Percentiles rank a stretch among this genome's conserved stretches.
phyloP scores from a whole-genome alignment of 2,797 vertebrate species.

The Acrossocheilus fasciatus region DNA sequence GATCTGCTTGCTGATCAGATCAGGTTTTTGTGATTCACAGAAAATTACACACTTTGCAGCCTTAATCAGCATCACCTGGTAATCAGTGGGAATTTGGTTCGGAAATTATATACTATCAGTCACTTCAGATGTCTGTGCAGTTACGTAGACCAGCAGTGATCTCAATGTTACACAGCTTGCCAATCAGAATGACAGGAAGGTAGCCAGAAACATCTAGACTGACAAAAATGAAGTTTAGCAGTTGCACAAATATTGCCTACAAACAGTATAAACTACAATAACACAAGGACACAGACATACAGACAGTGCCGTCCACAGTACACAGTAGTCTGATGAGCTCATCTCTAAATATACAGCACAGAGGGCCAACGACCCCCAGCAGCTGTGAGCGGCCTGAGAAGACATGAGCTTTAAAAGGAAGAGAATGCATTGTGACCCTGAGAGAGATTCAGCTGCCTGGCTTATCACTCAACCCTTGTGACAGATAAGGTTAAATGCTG shows the following conservation, averaged over 20 bases:
- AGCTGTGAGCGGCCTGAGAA: slow-evolving; percentile 65
- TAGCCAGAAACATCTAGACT: neutral
- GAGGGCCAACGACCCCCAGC: slow-evolving; percentile 49
- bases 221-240: neutral
- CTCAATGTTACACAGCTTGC: neutral
- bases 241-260: slow-evolving; percentile 12
- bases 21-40: too few species aligned
- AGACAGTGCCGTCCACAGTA: slow-evolving; percentile 19
- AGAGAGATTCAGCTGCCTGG: slow-evolving; percentile 83
- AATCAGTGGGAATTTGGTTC: neutral
- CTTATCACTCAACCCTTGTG: slow-evolving; percentile 85
- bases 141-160: neutral
- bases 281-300: slow-evolving; percentile 48
- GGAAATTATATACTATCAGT: neutral
- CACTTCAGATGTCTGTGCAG: neutral
- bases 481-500: slow-evolving; percentile 88
- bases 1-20: neutral
- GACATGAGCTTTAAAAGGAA: slow-evolving; percentile 79
- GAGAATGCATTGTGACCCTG: slow-evolving; percentile 80
- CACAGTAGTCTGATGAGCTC: slow-evolving; percentile 68
- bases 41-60: slow-evolving; percentile 2
- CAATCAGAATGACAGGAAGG: neutral
- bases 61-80: slow-evolving; percentile 10
- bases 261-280: slow-evolving; percentile 56
- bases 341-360: slow-evolving; percentile 80